Evolutionary conservation across 2,797 vertebrate species (phyloP), one percentile per base, ranked within the genome.

Genomic region (Poeciliopsis presidionis): DNA sequence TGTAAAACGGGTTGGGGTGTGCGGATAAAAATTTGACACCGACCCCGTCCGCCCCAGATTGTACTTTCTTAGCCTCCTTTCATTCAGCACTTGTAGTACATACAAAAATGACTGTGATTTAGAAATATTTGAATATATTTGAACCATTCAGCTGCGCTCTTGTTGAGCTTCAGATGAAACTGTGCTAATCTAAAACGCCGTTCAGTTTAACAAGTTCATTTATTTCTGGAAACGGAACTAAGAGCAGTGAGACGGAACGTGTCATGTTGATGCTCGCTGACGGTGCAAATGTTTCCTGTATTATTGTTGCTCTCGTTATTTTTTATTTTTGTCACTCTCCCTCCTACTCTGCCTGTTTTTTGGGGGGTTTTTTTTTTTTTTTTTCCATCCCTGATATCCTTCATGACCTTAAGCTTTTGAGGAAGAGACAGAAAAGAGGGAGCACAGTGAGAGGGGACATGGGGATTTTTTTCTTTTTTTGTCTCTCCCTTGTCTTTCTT

Each of bases 321-420:
- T 53, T 51, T 41, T 36, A 75, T 81, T 28, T 75, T n/a, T 47
- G 41, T 74, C 74, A 51, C 74, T n/a, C 46, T 61, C 72, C 13
- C 55, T 57, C 78, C 25, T 20, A 36, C 74, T 83, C 77, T 82
- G 67, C 77, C 18, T 81, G 25, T 83, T 43, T 78, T 33, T 33
- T 2, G 30, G 30, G 30, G 30, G 0, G 1, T 33, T 33, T 33
- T 33, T 63, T 74, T 55, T 76, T 74, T 33, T 33, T 33, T 33
- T 63, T 74, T 55, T 76, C 75, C 49, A 25, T 83, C 57, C 85
- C 43, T 20, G 25, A 43, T 74, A 72, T 84, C 89, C 75, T 82
- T 74, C 55, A 74, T 87, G 90, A 91, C 88, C 92, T 89, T 81
- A 90, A 81, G 81, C 81, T 79, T 89, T 63, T 84, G 74, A 87